These are phyloP conservation scores for Hiodon tergisus DNA, from an alignment of 2,113 vertebrate genomes.

Conservation along the genomic window DNA sequence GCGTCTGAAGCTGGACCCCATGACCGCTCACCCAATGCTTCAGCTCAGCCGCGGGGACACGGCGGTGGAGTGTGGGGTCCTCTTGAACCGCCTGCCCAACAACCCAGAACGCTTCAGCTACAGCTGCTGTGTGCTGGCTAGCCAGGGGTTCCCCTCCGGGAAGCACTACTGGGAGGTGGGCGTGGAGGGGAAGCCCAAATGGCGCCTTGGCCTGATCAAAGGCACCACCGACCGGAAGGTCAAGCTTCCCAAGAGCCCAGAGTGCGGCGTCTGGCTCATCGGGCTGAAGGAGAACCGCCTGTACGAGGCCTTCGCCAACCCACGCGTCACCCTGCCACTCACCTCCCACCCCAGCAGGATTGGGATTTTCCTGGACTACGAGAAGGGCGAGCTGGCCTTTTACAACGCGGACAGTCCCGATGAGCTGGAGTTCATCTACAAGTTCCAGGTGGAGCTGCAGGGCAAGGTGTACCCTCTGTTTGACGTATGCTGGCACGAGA, in stretches of 20 bases:
- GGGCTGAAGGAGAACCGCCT: conserved; percentile 71
- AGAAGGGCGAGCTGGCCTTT: conserved; percentile 67
- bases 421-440: conserved; percentile 67
- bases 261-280: conserved; percentile 70
- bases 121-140: conserved; percentile 71
- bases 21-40: conserved; percentile 71
- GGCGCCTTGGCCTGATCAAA: conserved; percentile 73
- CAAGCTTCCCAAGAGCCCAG: conserved; percentile 70
- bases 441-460: conserved; percentile 72
- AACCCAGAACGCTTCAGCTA: conserved; percentile 70
- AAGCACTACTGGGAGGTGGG: conserved; percentile 81
- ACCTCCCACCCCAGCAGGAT: conserved; percentile 51
- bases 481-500: conserved; percentile 75
- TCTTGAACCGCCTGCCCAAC: conserved; percentile 58
- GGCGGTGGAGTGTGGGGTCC: conserved; percentile 57
- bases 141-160: conserved; percentile 71
- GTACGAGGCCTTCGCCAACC: conserved; percentile 69
- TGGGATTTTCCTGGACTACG: conserved; percentile 72
- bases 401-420: conserved; percentile 64
- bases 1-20: conserved; percentile 66
- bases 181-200: conserved; percentile 71
- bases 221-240: conserved; percentile 66
- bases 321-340: conserved; percentile 56
- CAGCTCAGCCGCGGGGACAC: conserved; percentile 68
- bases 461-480: conserved; percentile 77